phyloP scores from a whole-genome alignment of 2,888 invertebrate genomes.

The Adela reaumurella region DNA sequence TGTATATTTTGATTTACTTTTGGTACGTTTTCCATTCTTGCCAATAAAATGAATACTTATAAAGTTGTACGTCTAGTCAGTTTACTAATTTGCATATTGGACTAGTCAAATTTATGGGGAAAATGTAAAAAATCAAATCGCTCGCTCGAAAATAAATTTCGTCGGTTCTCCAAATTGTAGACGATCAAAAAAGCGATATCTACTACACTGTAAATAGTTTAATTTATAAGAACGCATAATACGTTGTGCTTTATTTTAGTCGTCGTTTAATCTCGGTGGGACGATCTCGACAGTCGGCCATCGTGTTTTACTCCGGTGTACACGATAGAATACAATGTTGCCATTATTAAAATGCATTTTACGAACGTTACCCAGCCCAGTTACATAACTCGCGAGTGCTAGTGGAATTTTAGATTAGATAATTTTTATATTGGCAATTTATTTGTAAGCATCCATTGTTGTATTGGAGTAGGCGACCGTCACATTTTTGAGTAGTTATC shows the following conservation, averaged over 20 bases:
- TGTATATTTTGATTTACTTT: background rate
- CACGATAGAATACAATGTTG: background rate
- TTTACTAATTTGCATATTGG: constrained; percentile 35
- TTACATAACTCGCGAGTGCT: background rate
- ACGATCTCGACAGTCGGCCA: too few species aligned
- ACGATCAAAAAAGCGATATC: background rate
- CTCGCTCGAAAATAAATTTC: background rate
- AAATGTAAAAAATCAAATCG: background rate
- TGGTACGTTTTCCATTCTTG: background rate
- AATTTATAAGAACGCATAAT: too few species aligned
- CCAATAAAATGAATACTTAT: constrained; percentile 10
- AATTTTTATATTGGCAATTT: background rate
- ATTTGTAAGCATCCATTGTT: background rate
- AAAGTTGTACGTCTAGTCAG: constrained; percentile 49
- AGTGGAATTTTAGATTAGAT: background rate
- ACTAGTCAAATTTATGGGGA: constrained; percentile 35
- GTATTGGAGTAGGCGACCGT: too few species aligned
- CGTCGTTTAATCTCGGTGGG: background rate
- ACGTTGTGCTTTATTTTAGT: too few species aligned
- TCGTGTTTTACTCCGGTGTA: background rate
- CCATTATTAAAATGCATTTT: background rate
- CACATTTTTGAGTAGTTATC: too few species aligned
- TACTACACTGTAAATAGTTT: too few species aligned
- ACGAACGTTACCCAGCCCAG: background rate
- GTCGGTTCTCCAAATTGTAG: background rate